Conservation (phyloP, 2,113 vertebrate genomes). For the Irena cyanogastra region DNA sequence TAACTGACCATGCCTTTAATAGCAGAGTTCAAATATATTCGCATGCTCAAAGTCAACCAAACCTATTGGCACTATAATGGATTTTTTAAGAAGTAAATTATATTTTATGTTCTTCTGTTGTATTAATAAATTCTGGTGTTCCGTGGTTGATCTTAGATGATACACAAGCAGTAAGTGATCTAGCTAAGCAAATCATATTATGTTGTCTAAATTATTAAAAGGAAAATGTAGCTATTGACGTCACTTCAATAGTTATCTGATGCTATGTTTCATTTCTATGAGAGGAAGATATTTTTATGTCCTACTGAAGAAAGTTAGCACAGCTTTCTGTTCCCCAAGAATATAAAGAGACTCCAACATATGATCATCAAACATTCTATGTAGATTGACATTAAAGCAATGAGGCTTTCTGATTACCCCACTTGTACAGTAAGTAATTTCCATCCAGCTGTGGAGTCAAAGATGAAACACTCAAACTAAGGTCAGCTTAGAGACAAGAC, state of each 20-base stretch:
- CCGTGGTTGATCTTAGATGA: neutral
- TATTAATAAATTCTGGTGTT: neutral
- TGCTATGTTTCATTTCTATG: neutral
- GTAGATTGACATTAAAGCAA: neutral
- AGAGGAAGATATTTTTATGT: neutral
- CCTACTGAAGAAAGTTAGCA: neutral
- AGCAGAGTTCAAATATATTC: neutral
- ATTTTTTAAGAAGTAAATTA: neutral
- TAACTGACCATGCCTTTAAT: neutral
- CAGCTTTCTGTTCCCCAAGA: neutral
- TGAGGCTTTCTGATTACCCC: neutral
- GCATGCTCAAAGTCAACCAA: neutral
- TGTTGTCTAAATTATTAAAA: neutral
- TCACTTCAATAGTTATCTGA: neutral
- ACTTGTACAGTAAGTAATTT: neutral
- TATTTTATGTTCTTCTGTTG: neutral
- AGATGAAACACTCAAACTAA: neutral
- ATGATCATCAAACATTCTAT: neutral
- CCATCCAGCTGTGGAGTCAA: neutral
- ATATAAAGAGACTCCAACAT: neutral
- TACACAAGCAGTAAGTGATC: neutral
- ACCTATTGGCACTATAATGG: neutral
- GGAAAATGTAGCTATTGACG: neutral
- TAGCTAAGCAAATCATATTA: neutral
- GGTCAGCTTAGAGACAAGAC: neutral